Evolutionary conservation across 2,888 invertebrate species (phyloP).

Genomic region (Thelaira solivaga): DNA sequence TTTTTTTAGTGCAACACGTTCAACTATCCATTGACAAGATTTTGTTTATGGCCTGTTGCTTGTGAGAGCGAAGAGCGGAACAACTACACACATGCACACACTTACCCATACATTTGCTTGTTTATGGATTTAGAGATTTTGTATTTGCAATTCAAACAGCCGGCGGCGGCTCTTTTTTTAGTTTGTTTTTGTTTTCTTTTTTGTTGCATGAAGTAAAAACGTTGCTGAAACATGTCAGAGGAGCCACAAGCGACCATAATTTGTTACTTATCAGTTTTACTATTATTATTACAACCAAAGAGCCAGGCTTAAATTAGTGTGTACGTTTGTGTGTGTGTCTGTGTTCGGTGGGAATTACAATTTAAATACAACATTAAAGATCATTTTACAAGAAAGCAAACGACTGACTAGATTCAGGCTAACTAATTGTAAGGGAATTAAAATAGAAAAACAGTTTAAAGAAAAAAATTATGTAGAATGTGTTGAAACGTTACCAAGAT

Average conservation of each 20-base stretch:
- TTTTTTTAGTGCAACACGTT: constrained; percentile 53
- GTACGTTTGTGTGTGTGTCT: constrained; percentile 11
- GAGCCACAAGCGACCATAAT: constrained; percentile 50
- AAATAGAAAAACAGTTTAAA: too few species aligned
- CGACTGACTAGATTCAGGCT: constrained; percentile 17
- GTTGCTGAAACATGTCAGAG: constrained; percentile 29
- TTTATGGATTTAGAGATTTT: constrained; percentile 2
- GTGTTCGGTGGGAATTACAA: constrained; percentile 47
- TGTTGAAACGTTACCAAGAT: too few species aligned
- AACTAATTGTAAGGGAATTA: constrained; percentile 52
- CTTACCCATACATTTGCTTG: background rate
- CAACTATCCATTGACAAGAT: constrained; percentile 51
- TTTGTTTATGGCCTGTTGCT: constrained; percentile 43
- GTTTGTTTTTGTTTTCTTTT: too few species aligned
- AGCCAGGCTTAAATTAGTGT: too few species aligned
- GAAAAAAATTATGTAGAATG: too few species aligned
- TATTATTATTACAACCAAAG: constrained; percentile 21
- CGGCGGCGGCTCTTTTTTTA: too few species aligned
- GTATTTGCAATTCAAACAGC: constrained; percentile 40
- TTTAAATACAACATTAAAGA: constrained; percentile 38
- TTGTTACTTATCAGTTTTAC: constrained; percentile 42
- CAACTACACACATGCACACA: too few species aligned
- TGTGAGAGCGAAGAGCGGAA: background rate
- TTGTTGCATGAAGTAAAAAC: background rate
- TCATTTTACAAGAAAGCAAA: constrained; percentile 41